Conservation (phyloP, 1,140 invertebrate genomes). For the Notospermus geniculatus region DNA sequence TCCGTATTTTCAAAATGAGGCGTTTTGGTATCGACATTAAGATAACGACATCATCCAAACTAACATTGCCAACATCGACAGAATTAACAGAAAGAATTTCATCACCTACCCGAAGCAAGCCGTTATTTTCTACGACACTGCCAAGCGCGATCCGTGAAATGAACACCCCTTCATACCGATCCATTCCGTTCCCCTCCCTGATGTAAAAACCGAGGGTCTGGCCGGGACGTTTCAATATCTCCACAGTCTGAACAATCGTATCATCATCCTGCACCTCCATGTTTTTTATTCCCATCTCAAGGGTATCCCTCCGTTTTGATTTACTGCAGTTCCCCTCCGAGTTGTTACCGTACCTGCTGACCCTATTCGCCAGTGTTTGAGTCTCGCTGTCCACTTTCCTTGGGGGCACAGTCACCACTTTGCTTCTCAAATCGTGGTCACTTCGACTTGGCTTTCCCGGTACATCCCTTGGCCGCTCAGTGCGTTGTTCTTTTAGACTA, state of each 20-base stretch:
- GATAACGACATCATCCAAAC: slow-evolving; percentile 96
- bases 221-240: slow-evolving; percentile 98
- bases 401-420: not conserved
- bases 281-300: slow-evolving; percentile 55
- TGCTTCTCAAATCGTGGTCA: slow-evolving; percentile 5
- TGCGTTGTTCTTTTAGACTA: not conserved
- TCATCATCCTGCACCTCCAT: slow-evolving; percentile 50
- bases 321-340: too few relatives aligned
- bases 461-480: slow-evolving; percentile 1
- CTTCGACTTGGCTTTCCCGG: not conserved
- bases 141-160: slow-evolving; percentile 89
- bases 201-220: slow-evolving; percentile 98
- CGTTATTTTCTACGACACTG: slow-evolving; percentile 82
- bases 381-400: slow-evolving; percentile 1
- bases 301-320: slow-evolving; percentile 14
- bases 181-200: slow-evolving; percentile 91
- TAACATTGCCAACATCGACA: slow-evolving; percentile 96
- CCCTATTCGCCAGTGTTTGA: not conserved
- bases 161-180: slow-evolving; percentile 92
- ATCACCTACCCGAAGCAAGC: slow-evolving; percentile 95
- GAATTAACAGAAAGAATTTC: slow-evolving; percentile 97
- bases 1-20: slow-evolving; percentile 85
- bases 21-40: slow-evolving; percentile 98
- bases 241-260: slow-evolving; percentile 83
- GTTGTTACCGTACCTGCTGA: too few relatives aligned